phyloP scores from a whole-genome alignment of 2,797 vertebrate species.

The Hyperoplus immaculatus region DNA sequence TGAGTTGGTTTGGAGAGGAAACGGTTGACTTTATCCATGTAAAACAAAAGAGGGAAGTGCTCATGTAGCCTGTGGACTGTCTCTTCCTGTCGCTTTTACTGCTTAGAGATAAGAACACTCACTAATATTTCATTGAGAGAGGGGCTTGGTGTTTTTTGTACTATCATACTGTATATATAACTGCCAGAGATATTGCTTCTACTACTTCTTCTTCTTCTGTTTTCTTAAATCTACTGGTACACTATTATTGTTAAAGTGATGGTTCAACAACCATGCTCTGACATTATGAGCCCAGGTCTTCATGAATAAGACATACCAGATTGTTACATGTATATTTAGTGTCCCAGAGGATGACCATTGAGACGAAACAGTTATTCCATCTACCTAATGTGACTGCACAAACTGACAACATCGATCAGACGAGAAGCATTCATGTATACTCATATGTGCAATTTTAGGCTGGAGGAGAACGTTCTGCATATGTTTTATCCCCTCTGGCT shows the following conservation, averaged over 20 bases:
- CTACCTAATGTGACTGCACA: slow-evolving; percentile 2
- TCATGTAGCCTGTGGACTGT: slow-evolving; percentile 44
- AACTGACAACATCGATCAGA: slow-evolving; percentile 12
- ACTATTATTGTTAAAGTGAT: slow-evolving; percentile 12
- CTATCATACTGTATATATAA: slow-evolving; percentile 3
- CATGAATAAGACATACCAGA: slow-evolving; percentile 9
- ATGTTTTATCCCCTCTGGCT: slow-evolving; percentile 31
- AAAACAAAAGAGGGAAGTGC: slow-evolving; percentile 80
- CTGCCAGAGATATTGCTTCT: not conserved
- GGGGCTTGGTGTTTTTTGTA: slow-evolving; percentile 19
- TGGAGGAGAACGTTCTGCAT: slow-evolving; percentile 9
- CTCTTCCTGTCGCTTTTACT: slow-evolving; percentile 66
- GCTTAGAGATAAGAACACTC: slow-evolving; percentile 52
- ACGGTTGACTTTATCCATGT: slow-evolving; percentile 29
- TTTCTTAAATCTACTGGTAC: slow-evolving; percentile 9
- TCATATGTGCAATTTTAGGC: not conserved
- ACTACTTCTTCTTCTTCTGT: not conserved
- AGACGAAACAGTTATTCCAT: not conserved
- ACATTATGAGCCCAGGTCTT: slow-evolving; percentile 6
- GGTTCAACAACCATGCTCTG: slow-evolving; percentile 2
- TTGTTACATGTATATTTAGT: slow-evolving; percentile 8
- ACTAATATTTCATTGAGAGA: slow-evolving; percentile 11
- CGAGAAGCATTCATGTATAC: not conserved
- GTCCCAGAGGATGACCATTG: not conserved
- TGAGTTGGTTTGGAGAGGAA: slow-evolving; percentile 33